phyloP scores from a whole-genome alignment of 2,797 vertebrate genomes.

The Phoeniculus purpureus region DNA sequence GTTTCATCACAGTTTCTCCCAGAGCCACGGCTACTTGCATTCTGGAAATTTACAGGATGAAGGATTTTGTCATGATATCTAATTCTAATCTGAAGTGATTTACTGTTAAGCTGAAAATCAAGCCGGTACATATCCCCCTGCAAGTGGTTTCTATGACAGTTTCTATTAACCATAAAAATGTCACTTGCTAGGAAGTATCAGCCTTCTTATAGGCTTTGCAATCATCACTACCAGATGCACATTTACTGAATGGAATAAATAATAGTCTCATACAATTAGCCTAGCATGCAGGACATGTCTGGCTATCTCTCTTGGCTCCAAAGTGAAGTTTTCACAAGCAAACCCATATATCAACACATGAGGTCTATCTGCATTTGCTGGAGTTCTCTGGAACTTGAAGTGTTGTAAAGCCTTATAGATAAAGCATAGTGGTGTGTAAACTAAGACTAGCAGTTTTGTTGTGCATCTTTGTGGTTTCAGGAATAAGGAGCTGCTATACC shows the following conservation, averaged over 20 bases:
- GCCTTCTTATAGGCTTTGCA: conserved; percentile 67
- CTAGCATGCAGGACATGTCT: conserved; percentile 40
- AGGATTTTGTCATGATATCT: conserved; percentile 60
- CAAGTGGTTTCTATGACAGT: conserved; percentile 63
- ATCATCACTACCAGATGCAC: conserved; percentile 63
- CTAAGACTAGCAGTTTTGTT: neutral
- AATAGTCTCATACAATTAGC: conserved; percentile 57
- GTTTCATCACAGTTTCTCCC: conserved; percentile 37
- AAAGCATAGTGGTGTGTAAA: neutral
- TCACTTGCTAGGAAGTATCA: conserved; percentile 69
- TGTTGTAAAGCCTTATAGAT: neutral
- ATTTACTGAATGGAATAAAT: conserved; percentile 66
- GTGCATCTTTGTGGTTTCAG: neutral
- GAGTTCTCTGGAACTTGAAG: conserved; percentile 3
- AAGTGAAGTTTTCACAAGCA: conserved; percentile 37
- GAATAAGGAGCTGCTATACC: conserved; percentile 3
- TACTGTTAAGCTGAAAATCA: conserved; percentile 67
- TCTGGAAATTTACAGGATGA: conserved; percentile 57
- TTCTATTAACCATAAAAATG: conserved; percentile 73
- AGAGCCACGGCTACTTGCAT: neutral
- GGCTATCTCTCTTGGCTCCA: neutral
- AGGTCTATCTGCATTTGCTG: conserved; percentile 4
- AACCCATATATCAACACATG: neutral
- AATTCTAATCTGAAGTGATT: conserved; percentile 65
- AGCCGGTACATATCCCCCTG: conserved; percentile 51